Conservation (phyloP, 2,888 invertebrate genomes). For the Xestia xanthographa region DNA sequence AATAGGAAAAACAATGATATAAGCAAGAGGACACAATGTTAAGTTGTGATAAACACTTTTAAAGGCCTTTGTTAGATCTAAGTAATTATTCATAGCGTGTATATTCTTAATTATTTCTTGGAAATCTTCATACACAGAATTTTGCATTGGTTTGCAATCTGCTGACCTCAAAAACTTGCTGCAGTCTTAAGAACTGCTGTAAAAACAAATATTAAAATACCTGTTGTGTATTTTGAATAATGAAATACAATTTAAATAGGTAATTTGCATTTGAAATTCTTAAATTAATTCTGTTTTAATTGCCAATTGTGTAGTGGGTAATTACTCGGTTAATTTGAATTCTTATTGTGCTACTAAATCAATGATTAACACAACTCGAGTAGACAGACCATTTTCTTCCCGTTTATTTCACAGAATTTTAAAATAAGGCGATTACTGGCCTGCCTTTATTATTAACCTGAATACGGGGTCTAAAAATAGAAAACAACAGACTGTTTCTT, state of each 20-base stretch:
- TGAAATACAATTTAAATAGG: slow-evolving; percentile 5
- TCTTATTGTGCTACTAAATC: slow-evolving; percentile 4
- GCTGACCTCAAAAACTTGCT: slow-evolving; percentile 7
- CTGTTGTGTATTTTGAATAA: slow-evolving; percentile 5
- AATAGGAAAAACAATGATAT: slow-evolving; percentile 73
- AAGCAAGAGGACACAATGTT: slow-evolving; percentile 63
- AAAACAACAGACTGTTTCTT: not conserved
- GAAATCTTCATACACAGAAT: not conserved
- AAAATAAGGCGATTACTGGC: too few relatives aligned
- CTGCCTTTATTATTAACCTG: not conserved
- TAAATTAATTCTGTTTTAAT: slow-evolving; percentile 11
- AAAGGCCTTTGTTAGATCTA: slow-evolving; percentile 71
- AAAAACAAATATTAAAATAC: slow-evolving; percentile 4
- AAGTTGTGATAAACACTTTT: slow-evolving; percentile 71
- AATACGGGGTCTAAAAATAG: not conserved
- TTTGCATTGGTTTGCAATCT: slow-evolving; percentile 13
- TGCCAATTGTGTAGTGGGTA: not conserved
- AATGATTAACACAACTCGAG: not conserved
- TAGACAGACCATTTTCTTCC: not conserved
- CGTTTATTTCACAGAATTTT: too few relatives aligned
- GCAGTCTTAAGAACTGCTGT: not conserved
- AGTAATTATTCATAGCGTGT: slow-evolving; percentile 32
- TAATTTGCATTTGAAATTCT: slow-evolving; percentile 25
- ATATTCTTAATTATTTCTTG: slow-evolving; percentile 10
- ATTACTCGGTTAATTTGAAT: slow-evolving; percentile 26